These are phyloP conservation scores for Mixornis gularis DNA, from an alignment of 2,113 vertebrate genomes.

Conservation along the genomic window DNA sequence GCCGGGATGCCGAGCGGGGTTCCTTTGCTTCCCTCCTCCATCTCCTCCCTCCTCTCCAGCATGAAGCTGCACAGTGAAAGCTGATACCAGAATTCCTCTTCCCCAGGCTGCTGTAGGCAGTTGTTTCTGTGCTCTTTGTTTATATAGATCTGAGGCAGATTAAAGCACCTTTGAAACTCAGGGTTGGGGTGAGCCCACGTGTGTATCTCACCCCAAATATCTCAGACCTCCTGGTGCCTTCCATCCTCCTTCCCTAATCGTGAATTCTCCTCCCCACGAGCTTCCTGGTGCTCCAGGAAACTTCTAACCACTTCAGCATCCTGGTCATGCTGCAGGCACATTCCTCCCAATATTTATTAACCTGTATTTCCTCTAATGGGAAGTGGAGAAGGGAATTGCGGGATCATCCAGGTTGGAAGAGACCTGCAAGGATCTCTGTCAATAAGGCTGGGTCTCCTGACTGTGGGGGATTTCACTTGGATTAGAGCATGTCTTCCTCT, in stretches of 20 bases:
- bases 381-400: background rate
- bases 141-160: background rate
- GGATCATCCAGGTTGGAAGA: background rate
- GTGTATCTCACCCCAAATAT: background rate
- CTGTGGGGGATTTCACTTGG: background rate
- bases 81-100: background rate
- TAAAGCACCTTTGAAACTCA: background rate
- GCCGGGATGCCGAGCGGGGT: fast-evolving
- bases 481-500: background rate
- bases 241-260: background rate
- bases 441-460: background rate
- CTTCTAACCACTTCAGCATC: background rate
- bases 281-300: background rate
- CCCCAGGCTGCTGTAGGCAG: background rate
- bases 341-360: background rate
- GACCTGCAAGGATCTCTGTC: background rate
- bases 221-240: background rate
- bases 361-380: background rate
- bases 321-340: background rate
- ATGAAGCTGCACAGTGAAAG: background rate
- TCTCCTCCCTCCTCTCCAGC: background rate
- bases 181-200: background rate
- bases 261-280: background rate
- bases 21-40: background rate
- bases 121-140: slow-evolving; percentile 12